Percentiles rank a stretch among this genome's conserved stretches.
Conservation (phyloP, 2,797 vertebrate genomes). For the Sebastes taczanowskii region DNA sequence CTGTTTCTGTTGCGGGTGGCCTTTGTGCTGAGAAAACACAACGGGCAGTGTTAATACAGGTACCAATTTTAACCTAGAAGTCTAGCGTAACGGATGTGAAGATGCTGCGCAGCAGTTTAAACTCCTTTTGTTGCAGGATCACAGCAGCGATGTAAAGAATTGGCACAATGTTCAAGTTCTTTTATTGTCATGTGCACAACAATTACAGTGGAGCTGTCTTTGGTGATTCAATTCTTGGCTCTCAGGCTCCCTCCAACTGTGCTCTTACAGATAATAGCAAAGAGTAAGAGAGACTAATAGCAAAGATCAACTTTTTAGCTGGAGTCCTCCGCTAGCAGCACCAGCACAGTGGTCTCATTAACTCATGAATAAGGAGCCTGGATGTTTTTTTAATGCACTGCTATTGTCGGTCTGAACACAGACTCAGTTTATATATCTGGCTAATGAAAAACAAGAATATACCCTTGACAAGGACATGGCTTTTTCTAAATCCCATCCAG, state of each 20-base stretch:
- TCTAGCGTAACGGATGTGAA: neutral
- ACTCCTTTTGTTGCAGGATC: neutral
- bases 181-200: neutral
- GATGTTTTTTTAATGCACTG: neutral
- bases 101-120: neutral
- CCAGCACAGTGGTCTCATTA: no score
- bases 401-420: neutral
- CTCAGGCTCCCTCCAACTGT: neutral
- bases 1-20: neutral
- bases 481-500: slow-evolving; percentile 64
- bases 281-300: no score
- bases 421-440: neutral
- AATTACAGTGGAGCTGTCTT: neutral
- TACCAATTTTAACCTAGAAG: neutral
- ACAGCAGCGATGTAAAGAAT: neutral
- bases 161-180: neutral
- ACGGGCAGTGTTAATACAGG: neutral
- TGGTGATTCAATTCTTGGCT: neutral
- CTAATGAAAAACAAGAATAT: slow-evolving; percentile 11
- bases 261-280: neutral
- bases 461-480: slow-evolving; percentile 70
- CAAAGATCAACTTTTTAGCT: no score
- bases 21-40: neutral
- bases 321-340: no score
- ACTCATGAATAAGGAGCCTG: neutral